Evolutionary conservation across 2,113 vertebrate species (phyloP).

Genomic region (Sylvia atricapilla): DNA sequence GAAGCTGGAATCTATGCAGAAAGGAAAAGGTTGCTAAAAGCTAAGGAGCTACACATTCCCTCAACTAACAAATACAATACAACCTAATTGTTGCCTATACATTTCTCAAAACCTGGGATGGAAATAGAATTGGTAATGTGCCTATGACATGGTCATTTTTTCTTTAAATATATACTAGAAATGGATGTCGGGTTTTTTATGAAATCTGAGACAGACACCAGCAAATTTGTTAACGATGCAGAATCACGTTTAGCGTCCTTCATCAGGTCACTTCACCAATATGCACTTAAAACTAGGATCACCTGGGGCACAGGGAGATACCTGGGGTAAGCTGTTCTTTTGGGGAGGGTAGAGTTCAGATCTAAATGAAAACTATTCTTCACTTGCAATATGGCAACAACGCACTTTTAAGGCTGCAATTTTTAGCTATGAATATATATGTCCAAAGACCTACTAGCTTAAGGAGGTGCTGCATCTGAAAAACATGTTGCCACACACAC

Average conservation of each 20-base stretch:
- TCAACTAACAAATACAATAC: neutral
- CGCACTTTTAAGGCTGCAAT: constrained; percentile 56
- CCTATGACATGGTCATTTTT: constrained; percentile 65
- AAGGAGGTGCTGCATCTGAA: constrained; percentile 66
- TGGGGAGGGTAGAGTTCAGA: constrained; percentile 29
- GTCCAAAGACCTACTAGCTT: constrained; percentile 67
- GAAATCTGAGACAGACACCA: constrained; percentile 57
- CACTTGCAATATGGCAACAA: constrained; percentile 59
- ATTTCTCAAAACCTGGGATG: constrained; percentile 51
- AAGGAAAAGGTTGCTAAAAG: constrained; percentile 43
- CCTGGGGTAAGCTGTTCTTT: constrained; percentile 29
- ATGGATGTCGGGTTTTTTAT: constrained; percentile 25
- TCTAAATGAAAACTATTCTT: constrained; percentile 13
- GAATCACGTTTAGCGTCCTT: constrained; percentile 54
- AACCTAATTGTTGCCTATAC: neutral
- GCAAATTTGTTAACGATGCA: constrained; percentile 65
- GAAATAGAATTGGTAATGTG: constrained; percentile 63
- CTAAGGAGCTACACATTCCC: constrained; percentile 13
- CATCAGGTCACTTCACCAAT: constrained; percentile 57
- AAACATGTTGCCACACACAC: constrained; percentile 54
- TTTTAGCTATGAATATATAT: constrained; percentile 52
- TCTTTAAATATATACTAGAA: constrained; percentile 47
- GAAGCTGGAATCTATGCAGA: neutral
- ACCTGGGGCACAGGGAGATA: constrained; percentile 41
- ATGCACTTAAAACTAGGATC: constrained; percentile 60